Evolutionary conservation across 2,888 invertebrate genomes (phyloP).

Genomic region (Erebia epiphron): DNA sequence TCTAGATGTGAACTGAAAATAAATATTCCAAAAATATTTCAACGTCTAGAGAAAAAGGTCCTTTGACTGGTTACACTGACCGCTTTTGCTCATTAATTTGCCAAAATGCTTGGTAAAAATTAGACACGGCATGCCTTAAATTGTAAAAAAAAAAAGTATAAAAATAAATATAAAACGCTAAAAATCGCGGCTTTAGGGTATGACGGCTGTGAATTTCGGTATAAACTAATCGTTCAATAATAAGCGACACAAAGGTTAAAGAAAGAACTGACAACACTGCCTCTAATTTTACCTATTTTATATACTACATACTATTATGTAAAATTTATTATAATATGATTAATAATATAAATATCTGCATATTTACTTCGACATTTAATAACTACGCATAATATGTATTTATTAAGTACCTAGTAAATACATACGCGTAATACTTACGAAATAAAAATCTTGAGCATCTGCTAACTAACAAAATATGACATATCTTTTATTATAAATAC

Average conservation of each 20-base stretch:
- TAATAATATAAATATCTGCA: neutral
- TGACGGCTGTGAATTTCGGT: conserved; percentile 7
- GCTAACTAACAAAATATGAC: conserved; percentile 2
- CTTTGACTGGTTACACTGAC: neutral
- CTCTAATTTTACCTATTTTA: neutral
- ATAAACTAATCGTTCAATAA: conserved; percentile 9
- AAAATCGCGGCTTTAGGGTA: conserved; percentile 16
- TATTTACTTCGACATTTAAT: neutral
- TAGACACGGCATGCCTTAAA: conserved; percentile 7
- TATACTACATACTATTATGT: no score
- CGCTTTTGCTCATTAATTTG: conserved; percentile 21
- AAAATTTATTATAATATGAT: neutral
- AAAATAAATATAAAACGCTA: neutral
- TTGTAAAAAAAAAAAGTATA: neutral
- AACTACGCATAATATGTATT: no score
- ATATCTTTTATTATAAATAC: conserved; percentile 1
- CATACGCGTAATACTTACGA: no score
- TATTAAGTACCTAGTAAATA: neutral
- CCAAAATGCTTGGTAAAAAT: conserved; percentile 15
- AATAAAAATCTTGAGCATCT: neutral
- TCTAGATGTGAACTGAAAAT: no score
- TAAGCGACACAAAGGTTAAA: neutral
- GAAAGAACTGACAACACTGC: conserved; percentile 5
- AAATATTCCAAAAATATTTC: neutral
- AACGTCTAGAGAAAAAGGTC: neutral